phyloP scores from a whole-genome alignment of 2,113 vertebrate genomes.

The Xiphorhynchus elegans region DNA sequence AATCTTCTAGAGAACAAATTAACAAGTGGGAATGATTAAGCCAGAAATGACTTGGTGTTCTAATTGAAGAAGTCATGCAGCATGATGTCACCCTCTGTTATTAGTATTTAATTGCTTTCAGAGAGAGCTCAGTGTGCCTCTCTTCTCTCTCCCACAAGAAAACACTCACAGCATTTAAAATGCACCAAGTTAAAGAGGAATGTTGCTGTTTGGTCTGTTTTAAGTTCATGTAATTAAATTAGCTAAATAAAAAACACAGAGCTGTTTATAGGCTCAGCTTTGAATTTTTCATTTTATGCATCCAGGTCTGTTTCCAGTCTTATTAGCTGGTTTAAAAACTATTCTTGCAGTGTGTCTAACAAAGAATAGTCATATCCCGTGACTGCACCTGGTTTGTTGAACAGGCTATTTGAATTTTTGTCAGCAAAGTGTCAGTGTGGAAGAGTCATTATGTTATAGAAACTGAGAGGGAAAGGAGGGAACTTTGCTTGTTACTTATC shows the following conservation, averaged over 20 bases:
- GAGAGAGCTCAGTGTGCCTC: slow-evolving; percentile 41
- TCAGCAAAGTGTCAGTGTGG: not conserved
- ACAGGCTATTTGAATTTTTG: not conserved
- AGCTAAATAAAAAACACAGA: slow-evolving; percentile 55
- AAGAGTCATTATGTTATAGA: not conserved
- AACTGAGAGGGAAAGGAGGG: not conserved
- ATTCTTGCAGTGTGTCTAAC: not conserved
- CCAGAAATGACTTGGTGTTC: slow-evolving; percentile 63
- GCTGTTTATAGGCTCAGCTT: slow-evolving; percentile 32
- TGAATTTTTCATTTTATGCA: slow-evolving; percentile 26
- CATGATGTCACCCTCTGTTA: slow-evolving; percentile 67
- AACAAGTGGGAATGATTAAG: slow-evolving; percentile 72
- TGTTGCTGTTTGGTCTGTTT: slow-evolving; percentile 60
- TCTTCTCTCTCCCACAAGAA: slow-evolving; percentile 45
- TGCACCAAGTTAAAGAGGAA: slow-evolving; percentile 59
- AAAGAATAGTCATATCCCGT: not conserved
- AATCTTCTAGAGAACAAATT: slow-evolving; percentile 61
- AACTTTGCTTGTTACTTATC: not conserved
- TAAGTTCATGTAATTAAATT: slow-evolving; percentile 71
- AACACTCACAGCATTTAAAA: slow-evolving; percentile 53
- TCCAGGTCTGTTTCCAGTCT: slow-evolving; percentile 39
- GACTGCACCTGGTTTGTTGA: not conserved
- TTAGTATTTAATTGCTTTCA: slow-evolving; percentile 72
- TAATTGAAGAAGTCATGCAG: slow-evolving; percentile 67
- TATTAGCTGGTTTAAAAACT: not conserved